These are phyloP conservation scores for Ostrea denselamellosa DNA, from an alignment of 1,140 invertebrate species.

Conservation along the genomic window DNA sequence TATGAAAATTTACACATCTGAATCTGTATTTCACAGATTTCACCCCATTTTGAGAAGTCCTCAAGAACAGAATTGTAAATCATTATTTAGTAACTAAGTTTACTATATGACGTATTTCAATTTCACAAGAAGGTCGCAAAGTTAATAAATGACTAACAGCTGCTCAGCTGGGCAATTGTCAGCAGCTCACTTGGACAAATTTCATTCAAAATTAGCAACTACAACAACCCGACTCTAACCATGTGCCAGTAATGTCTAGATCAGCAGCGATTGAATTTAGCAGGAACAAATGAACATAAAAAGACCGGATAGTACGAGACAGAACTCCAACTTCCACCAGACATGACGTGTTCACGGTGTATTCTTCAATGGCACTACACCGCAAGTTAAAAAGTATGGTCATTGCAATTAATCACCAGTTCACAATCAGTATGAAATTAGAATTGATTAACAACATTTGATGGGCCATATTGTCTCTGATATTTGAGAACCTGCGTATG, in stretches of 20 bases:
- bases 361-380: constrained; percentile 94
- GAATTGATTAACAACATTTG: not conserved
- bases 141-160: no score
- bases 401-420: no score
- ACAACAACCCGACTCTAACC: constrained; percentile 81
- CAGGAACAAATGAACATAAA: constrained; percentile 28
- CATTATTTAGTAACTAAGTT: no score
- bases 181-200: constrained; percentile 67
- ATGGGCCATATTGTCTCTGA: no score
- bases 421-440: no score
- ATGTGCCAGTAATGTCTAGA: constrained; percentile 68
- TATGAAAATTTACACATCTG: no score
- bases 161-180: constrained; percentile 56
- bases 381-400: constrained; percentile 82
- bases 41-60: no score
- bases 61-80: no score
- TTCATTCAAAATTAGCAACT: constrained; percentile 72
- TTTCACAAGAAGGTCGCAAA: no score
- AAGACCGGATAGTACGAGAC: constrained; percentile 31
- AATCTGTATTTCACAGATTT: constrained; percentile 11
- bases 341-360: constrained; percentile 91
- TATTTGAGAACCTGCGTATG: no score
- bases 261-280: constrained; percentile 41
- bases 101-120: no score
- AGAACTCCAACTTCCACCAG: constrained; percentile 83